These are phyloP conservation scores for Todiramphus chloris DNA, from an alignment of 2,113 vertebrate species.

Conservation along the genomic window DNA sequence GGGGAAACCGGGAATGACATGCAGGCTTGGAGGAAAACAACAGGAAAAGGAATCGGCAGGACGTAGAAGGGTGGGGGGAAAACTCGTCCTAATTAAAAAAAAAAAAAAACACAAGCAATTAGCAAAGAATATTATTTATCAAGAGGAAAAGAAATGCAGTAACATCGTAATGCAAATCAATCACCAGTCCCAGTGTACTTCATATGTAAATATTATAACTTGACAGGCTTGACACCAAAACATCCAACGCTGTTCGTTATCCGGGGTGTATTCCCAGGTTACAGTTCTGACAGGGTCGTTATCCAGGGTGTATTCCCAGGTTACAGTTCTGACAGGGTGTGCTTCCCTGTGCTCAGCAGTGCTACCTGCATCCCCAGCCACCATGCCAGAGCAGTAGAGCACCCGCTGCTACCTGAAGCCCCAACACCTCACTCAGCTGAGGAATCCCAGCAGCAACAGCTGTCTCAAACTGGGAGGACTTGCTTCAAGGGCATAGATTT, in stretches of 20 bases:
- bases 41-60: neutral
- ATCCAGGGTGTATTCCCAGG: no score
- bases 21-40: neutral
- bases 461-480: neutral
- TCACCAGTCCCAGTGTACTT: neutral
- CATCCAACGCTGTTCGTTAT: neutral
- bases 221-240: neutral
- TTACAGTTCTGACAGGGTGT: fast-evolving
- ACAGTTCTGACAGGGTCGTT: fast-evolving
- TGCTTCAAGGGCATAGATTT: neutral
- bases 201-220: neutral
- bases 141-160: neutral
- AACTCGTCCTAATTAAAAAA: neutral
- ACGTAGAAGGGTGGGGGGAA: no score
- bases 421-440: neutral
- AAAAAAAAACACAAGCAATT: neutral
- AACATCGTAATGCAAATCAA: neutral
- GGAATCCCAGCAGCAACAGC: neutral
- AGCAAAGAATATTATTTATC: neutral
- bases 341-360: fast-evolving
- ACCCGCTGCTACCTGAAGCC: neutral
- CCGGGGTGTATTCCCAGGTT: no score
- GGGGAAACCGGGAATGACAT: neutral
- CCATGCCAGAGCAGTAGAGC: fast-evolving
- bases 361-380: fast-evolving